Conservation (phyloP, 2,888 invertebrate genomes). For the Euplagia quadripunctaria region DNA sequence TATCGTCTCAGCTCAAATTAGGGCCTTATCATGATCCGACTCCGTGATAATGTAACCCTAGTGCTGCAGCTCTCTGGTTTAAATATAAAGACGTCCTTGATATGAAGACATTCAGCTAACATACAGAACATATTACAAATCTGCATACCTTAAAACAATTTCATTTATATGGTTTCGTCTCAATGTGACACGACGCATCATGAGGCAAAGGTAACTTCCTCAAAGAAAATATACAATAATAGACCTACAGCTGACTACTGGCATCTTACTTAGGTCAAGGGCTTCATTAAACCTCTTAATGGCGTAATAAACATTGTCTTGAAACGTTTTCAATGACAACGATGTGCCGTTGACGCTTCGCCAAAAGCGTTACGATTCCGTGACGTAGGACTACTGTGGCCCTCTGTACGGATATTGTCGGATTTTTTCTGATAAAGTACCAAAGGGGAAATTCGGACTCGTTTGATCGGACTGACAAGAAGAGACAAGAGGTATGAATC, state of each 20-base stretch:
- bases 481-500: too few species aligned
- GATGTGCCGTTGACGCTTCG: slow-evolving; percentile 4
- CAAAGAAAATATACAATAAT: too few species aligned
- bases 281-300: slow-evolving; percentile 2
- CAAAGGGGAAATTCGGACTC: not conserved
- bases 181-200: not conserved
- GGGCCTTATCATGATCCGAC: too few species aligned
- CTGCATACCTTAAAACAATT: too few species aligned
- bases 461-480: not conserved
- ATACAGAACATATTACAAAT: too few species aligned
- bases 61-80: too few species aligned
- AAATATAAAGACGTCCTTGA: too few species aligned
- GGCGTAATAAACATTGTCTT: not conserved
- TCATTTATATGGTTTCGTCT: not conserved
- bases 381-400: not conserved
- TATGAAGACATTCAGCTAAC: too few species aligned
- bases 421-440: not conserved
- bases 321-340: slow-evolving; percentile 8
- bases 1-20: too few species aligned
- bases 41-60: too few species aligned
- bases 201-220: not conserved
- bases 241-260: not conserved
- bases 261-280: not conserved
- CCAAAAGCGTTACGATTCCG: slow-evolving; percentile 7
- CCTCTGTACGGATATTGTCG: not conserved